Percentiles rank a stretch among this genome's conserved stretches.
phyloP scores from a whole-genome alignment of 2,888 invertebrate species.

The Falcaria lacertinaria region DNA sequence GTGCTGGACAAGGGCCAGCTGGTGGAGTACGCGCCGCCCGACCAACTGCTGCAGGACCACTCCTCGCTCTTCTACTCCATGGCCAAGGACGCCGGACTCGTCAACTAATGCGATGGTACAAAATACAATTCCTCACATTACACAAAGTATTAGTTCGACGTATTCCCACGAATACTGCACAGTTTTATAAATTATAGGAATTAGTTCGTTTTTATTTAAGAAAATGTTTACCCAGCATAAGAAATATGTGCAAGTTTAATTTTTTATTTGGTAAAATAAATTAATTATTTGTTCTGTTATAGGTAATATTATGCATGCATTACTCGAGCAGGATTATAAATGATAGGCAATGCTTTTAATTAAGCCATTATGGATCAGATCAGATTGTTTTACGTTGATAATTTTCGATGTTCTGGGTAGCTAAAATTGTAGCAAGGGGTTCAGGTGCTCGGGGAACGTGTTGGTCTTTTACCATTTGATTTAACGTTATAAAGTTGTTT shows the following conservation, averaged over 20 bases:
- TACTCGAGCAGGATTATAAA: too few relatives aligned
- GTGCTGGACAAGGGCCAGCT: conserved; percentile 90
- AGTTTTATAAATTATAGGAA: neutral
- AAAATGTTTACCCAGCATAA: neutral
- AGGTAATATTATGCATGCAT: too few relatives aligned
- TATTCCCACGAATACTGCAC: too few relatives aligned
- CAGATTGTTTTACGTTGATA: too few relatives aligned
- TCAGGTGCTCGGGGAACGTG: too few relatives aligned
- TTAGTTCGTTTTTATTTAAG: neutral
- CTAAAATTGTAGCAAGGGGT: too few relatives aligned
- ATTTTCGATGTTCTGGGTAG: too few relatives aligned
- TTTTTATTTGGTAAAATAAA: neutral
- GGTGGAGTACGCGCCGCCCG: conserved; percentile 87
- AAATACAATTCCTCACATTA: neutral
- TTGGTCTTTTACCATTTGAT: too few relatives aligned
- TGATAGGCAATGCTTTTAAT: too few relatives aligned
- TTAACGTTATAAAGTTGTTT: too few relatives aligned
- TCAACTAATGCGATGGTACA: neutral
- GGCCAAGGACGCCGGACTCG: conserved; percentile 82
- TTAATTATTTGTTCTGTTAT: too few relatives aligned
- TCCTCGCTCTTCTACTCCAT: conserved; percentile 77
- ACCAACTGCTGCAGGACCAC: conserved; percentile 76
- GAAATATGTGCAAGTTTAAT: neutral
- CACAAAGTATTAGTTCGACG: neutral
- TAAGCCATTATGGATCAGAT: too few relatives aligned